Conservation (phyloP, 2,888 invertebrate genomes). For the Callosobruchus maculatus region DNA sequence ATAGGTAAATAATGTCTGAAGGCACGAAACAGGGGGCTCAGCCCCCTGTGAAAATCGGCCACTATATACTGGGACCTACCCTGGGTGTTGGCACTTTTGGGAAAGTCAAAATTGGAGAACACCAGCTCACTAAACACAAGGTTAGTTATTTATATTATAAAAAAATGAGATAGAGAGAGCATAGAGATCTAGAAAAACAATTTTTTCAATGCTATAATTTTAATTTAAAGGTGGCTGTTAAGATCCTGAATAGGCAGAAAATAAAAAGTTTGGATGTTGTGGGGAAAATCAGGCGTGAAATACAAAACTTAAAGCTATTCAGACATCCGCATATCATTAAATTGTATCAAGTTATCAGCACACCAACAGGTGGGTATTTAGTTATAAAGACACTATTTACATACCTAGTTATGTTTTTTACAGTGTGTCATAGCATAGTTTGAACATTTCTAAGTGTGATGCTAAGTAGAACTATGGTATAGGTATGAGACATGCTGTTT, state of each 20-base stretch:
- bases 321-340: constrained; percentile 99
- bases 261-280: constrained; percentile 99
- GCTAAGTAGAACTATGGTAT: no score
- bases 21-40: constrained; percentile 46
- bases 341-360: constrained; percentile 82
- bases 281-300: constrained; percentile 96
- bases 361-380: constrained; percentile 67
- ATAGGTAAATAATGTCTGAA: constrained; percentile 31
- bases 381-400: no score
- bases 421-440: no score
- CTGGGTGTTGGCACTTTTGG: constrained; percentile 98
- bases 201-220: not conserved
- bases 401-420: no score
- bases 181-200: not conserved
- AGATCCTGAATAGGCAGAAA: constrained; percentile 96
- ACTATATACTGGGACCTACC: constrained; percentile 91
- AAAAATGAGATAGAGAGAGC: no score
- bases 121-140: constrained; percentile 95
- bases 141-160: not conserved
- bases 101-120: constrained; percentile 98
- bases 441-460: no score
- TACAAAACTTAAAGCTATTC: constrained; percentile 98
- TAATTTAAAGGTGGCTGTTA: constrained; percentile 74
- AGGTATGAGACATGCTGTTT: no score
- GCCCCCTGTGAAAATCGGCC: constrained; percentile 93